phyloP scores from a whole-genome alignment of 2,888 invertebrate genomes.

The Hoplodrina ambigua region DNA sequence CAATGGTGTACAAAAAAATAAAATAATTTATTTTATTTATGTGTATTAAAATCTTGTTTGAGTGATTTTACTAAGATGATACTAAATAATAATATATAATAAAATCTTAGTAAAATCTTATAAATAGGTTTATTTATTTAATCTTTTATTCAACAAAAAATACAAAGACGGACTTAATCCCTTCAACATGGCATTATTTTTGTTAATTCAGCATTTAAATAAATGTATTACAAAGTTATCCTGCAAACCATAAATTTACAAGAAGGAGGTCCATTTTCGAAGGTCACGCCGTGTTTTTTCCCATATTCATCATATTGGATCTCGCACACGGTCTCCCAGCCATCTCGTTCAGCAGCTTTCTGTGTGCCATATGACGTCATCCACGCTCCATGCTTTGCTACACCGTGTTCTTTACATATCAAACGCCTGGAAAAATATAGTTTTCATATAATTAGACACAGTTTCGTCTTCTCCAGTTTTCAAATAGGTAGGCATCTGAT shows the following conservation, averaged over 20 bases:
- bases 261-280: conserved; percentile 58
- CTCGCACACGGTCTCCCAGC: conserved; percentile 55
- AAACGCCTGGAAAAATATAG: conserved; percentile 57
- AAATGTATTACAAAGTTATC: not conserved
- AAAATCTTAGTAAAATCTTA: too few species aligned
- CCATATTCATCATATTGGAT: conserved; percentile 61
- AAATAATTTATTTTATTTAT: too few species aligned
- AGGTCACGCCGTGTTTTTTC: conserved; percentile 54
- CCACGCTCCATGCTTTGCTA: conserved; percentile 60
- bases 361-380: conserved; percentile 63
- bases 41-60: too few species aligned
- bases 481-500: too few species aligned
- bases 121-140: too few species aligned
- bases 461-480: not conserved
- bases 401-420: conserved; percentile 64
- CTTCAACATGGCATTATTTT: too few species aligned
- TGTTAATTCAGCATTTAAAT: too few species aligned
- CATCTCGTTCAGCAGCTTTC: conserved; percentile 60
- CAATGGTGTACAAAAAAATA: too few species aligned
- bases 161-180: too few species aligned
- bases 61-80: too few species aligned
- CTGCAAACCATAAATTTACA: conserved; percentile 66
- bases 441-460: not conserved
- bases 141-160: too few species aligned
- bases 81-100: too few species aligned